Evolutionary conservation across 1,140 invertebrate species (phyloP).

Genomic region (Eueides isabella): DNA sequence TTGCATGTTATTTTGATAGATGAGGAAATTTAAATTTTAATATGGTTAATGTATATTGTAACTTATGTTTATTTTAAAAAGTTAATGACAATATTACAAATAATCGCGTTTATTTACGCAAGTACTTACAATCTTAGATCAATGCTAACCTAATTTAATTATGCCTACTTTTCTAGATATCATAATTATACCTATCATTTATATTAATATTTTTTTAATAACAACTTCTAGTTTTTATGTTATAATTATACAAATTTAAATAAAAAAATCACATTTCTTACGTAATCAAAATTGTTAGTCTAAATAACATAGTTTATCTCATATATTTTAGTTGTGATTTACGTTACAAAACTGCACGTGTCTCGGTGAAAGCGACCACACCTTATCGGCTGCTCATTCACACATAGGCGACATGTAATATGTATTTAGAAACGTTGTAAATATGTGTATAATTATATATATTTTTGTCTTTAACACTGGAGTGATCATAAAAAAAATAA

Average conservation of each 20-base stretch:
- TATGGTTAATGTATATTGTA: not conserved
- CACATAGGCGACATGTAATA: constrained; percentile 9
- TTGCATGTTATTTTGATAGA: constrained; percentile 8
- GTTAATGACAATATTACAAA: too few relatives aligned
- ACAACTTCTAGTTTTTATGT: too few relatives aligned
- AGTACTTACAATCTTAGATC: too few relatives aligned
- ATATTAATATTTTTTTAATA: too few relatives aligned
- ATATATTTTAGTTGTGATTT: constrained; percentile 29
- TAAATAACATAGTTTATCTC: constrained; percentile 2
- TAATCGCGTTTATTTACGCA: too few relatives aligned
- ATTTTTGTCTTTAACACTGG: not conserved
- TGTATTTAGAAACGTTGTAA: constrained; percentile 4
- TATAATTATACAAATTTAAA: too few relatives aligned
- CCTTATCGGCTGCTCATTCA: constrained; percentile 39
- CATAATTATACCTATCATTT: too few relatives aligned
- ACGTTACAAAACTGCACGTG: constrained; percentile 28
- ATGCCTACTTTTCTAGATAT: too few relatives aligned
- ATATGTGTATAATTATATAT: not conserved
- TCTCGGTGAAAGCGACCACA: constrained; percentile 43
- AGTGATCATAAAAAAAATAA: not conserved
- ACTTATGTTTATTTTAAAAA: too few relatives aligned
- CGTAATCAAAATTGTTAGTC: not conserved
- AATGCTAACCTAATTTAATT: too few relatives aligned
- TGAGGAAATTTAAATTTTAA: constrained; percentile 18
- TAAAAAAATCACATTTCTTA: not conserved